Base-by-base conservation (phyloP, 2,888 invertebrate genomes). In the Cephus runcator region DNA sequence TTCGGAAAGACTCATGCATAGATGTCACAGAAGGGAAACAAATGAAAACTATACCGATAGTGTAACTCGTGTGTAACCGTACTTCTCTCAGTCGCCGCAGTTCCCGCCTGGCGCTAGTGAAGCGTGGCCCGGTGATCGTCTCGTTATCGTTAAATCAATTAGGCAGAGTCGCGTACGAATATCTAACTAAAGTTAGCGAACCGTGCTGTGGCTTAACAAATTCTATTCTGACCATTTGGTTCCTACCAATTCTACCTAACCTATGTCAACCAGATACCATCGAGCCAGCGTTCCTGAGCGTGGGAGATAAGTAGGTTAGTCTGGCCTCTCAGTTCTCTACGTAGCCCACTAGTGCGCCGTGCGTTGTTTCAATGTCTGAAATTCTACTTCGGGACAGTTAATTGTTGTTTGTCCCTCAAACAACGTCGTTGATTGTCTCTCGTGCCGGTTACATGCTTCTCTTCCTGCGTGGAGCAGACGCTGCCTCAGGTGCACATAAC, bases 401-500 rank as follows among this genome's bases (percentile, higher is more conserved):
- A 80, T 81, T 79, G 79, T 76, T 83, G 81, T 81, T 83, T 83
- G 83, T 80, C 75, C 78, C 77, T 80, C 81, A 83, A 83, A 83
- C 82, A 83, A 83, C 81, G 76, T 73, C 73, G 74, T 80, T 83
- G 83, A 83, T 83, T 83, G 81, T 79, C 80, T 76, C 77, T 75
- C 77, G 76, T 80, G 76, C 78, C 69, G 73, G 77, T 76, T 75
- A 77, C 75, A 76, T 76, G 73, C 36, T 81, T 73, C 73, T 77
- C 81, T 23, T 23, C 40, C 9, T 56, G 23, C 15, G 23, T 23
- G 6, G 4, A 15, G 23, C 23, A 0, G 4, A 15, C 2, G 1
- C 23, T 56, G 23, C 23, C 23, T 4, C 40, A 9, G 40, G 23
- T 23, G 23, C 23, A 23, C 40, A 15, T 56, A 56, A 56, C 40